Percentiles rank a stretch among this genome's conserved stretches.
These are phyloP conservation scores for Alligator sinensis DNA, from an alignment of 2,113 vertebrate genomes.

Conservation along the genomic window DNA sequence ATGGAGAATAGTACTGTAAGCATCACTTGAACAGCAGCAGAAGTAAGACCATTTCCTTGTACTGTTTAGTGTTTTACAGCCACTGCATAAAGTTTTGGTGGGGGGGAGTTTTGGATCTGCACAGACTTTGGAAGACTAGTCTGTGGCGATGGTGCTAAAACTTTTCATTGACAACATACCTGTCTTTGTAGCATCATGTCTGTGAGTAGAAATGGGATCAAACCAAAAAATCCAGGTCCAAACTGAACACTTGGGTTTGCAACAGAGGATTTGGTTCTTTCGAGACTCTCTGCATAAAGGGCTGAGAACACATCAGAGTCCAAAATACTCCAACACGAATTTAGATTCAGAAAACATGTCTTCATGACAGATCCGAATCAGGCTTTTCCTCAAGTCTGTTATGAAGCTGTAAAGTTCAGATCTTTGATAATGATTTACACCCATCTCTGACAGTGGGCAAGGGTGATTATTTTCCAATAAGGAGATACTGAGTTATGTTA, in stretches of 20 bases:
- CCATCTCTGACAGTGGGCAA: neutral
- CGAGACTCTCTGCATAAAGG: slow-evolving; percentile 1
- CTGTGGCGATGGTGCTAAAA: neutral
- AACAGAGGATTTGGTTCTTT: neutral
- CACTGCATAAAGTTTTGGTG: slow-evolving; percentile 39
- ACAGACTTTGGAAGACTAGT: slow-evolving; percentile 22
- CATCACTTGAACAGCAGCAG: slow-evolving; percentile 62
- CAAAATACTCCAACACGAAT: slow-evolving; percentile 6
- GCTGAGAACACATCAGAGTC: neutral
- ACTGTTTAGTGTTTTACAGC: slow-evolving; percentile 45
- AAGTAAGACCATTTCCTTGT: slow-evolving; percentile 52
- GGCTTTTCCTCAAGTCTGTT: neutral
- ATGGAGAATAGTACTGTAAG: slow-evolving; percentile 76
- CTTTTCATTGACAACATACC: neutral
- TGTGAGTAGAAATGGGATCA: neutral
- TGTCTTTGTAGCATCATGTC: slow-evolving; percentile 30
- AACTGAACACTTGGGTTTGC: slow-evolving; percentile 24
- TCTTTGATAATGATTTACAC: neutral
- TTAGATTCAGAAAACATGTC: neutral
- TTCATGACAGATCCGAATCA: neutral
- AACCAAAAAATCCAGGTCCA: slow-evolving; percentile 34
- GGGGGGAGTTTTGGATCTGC: slow-evolving; percentile 28
- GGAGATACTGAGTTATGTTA: neutral
- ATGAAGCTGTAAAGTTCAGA: neutral
- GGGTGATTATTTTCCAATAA: neutral